These are phyloP conservation scores for Brachionus rotundiformis DNA, from an alignment of 1,140 invertebrate species.

Conservation along the genomic window DNA sequence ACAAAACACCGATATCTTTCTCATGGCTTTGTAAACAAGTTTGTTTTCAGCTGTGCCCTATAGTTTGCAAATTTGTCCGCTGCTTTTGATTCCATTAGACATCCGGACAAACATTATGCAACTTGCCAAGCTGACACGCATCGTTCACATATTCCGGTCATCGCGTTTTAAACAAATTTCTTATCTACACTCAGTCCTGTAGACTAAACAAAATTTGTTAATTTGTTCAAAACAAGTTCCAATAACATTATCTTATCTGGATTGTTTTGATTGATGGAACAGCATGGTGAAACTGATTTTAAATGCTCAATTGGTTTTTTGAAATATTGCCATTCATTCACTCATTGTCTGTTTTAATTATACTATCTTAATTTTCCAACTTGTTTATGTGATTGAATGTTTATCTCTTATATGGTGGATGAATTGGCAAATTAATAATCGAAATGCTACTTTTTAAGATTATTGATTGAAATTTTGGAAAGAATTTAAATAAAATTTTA, in stretches of 20 bases:
- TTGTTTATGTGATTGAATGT: too few relatives aligned
- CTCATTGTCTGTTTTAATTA: not conserved
- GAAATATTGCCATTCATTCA: not conserved
- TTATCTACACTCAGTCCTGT: not conserved
- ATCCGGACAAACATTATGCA: not conserved
- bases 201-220: slow-evolving; percentile 16
- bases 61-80: not conserved
- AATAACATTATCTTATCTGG: not conserved
- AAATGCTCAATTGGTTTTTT: not conserved
- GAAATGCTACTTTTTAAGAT: too few relatives aligned
- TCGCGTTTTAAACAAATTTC: not conserved
- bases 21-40: not conserved
- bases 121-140: not conserved
- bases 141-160: not conserved
- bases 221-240: not conserved
- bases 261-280: not conserved
- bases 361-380: not conserved
- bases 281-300: not conserved
- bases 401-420: too few relatives aligned
- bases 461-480: too few relatives aligned
- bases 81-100: not conserved
- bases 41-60: not conserved
- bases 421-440: too few relatives aligned
- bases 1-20: not conserved
- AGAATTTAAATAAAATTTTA: too few relatives aligned